Percentiles rank a stretch among this genome's conserved stretches.
Evolutionary conservation across 2,797 vertebrate species (phyloP).

Genomic region (Gouania willdenowi): DNA sequence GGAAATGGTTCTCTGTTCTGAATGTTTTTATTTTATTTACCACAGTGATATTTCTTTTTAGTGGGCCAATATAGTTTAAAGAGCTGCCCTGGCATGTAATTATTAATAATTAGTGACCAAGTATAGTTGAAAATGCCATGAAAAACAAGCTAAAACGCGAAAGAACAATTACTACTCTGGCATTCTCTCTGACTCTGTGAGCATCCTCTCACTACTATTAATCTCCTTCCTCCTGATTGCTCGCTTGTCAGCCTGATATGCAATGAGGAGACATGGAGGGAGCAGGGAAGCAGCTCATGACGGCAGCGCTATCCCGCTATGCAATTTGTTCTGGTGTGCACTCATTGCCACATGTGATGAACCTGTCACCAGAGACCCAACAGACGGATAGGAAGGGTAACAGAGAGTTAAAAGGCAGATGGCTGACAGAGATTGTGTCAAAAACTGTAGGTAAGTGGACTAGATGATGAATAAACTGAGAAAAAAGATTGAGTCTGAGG

Average conservation of each 20-base stretch:
- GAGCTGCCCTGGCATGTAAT: too few relatives aligned
- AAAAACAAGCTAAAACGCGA: too few relatives aligned
- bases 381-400: constrained; percentile 47
- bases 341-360: constrained; percentile 53
- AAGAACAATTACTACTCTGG: too few relatives aligned
- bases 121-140: too few relatives aligned
- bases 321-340: constrained; percentile 44
- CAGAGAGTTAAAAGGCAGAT: constrained; percentile 14
- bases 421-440: constrained; percentile 24
- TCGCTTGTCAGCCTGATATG: constrained; percentile 18
- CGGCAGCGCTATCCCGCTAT: constrained; percentile 28
- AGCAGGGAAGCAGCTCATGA: constrained; percentile 23
- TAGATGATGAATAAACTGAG: not conserved
- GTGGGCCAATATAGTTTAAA: too few relatives aligned
- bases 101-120: too few relatives aligned
- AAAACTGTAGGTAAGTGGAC: not conserved
- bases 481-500: not conserved
- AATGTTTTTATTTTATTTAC: too few relatives aligned
- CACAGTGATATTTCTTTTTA: too few relatives aligned
- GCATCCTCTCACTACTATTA: constrained; percentile 11
- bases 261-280: constrained; percentile 29
- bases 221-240: not conserved
- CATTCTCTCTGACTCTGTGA: not conserved
- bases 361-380: constrained; percentile 34
- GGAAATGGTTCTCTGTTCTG: too few relatives aligned